phyloP scores from a whole-genome alignment of 2,113 vertebrate species.

The Phainopepla nitens region DNA sequence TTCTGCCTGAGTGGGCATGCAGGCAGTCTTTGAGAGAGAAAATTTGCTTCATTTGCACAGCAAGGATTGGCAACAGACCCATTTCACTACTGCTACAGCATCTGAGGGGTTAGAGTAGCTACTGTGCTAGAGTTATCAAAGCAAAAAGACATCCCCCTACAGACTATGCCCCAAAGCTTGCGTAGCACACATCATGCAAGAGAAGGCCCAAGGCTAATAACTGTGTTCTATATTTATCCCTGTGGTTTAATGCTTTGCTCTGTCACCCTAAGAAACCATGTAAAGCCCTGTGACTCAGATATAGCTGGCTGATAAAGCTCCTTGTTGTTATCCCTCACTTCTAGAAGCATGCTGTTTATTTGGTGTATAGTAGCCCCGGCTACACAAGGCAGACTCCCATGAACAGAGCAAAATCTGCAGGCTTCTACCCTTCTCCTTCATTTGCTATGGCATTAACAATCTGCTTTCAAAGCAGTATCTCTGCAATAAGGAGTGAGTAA shows the following conservation, averaged over 20 bases:
- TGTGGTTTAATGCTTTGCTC: background rate
- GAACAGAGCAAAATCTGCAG: background rate
- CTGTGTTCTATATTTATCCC: background rate
- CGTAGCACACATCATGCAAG: background rate
- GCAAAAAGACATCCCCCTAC: background rate
- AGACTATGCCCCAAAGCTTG: background rate
- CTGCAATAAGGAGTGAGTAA: background rate
- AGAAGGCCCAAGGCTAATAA: background rate
- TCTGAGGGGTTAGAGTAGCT: background rate
- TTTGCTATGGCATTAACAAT: background rate
- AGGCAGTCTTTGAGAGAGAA: background rate
- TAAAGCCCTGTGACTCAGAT: background rate
- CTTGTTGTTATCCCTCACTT: background rate
- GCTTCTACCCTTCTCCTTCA: background rate
- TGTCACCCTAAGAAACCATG: background rate
- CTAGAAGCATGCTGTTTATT: background rate
- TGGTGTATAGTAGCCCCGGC: accelerated
- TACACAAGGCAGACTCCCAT: background rate
- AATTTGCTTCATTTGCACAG: background rate
- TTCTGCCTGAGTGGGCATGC: background rate
- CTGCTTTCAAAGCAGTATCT: background rate
- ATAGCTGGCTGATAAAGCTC: background rate
- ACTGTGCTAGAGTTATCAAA: background rate
- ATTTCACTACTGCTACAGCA: background rate
- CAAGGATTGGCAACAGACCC: background rate